Base-by-base conservation (phyloP, 2,797 vertebrate species). In the Helarctos malayanus region DNA sequence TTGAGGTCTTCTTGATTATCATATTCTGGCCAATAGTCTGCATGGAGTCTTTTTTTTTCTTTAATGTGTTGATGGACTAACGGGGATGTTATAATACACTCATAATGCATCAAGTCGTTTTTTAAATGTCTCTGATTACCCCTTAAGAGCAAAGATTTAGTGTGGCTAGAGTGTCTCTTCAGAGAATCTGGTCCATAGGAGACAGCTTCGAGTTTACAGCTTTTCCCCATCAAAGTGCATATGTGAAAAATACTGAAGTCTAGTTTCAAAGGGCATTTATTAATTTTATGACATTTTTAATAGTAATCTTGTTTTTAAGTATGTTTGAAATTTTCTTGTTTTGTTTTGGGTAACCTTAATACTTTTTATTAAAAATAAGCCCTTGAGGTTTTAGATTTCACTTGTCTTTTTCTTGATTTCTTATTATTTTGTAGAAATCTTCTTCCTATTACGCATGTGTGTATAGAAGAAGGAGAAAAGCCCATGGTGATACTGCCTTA, bases 401-500 rank as follows among this genome's bases (percentile, higher is more conserved):
- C 59, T 79, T 94, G 82, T 92, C 25, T 97, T 78, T 96, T 16
- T 95, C 59, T 47, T 41, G 47, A 78, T 90, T 94, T 98, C 61
- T 92, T 93, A 21, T 81, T 97, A 35, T 96, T 79, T 98, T 97
- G 69, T 98, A 99, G 99, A 98, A 99, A 99, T 98, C 99, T 99
- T 97, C 98, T 99, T 86, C 99, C 99, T 59, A 99, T 99, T 97
- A 99, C 99, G 94, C 99, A 99, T 0, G 99, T 99, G 82, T 99
- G 99, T 95, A 99, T 99, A 96, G 99, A 99, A 97, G 99, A 99
- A 8, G 99, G 99, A 90, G 99, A 99, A 99, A 99, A 99, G 95
- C 99, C 99, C 25, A 99, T 99, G 99, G 99, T 99, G 96, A 98
- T 99, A 97, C 91, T 99, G 97, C 99, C 99, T 1, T 99, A 99